These are phyloP conservation scores for Cynaeus angustus DNA, from an alignment of 2,888 invertebrate species.

Conservation along the genomic window DNA sequence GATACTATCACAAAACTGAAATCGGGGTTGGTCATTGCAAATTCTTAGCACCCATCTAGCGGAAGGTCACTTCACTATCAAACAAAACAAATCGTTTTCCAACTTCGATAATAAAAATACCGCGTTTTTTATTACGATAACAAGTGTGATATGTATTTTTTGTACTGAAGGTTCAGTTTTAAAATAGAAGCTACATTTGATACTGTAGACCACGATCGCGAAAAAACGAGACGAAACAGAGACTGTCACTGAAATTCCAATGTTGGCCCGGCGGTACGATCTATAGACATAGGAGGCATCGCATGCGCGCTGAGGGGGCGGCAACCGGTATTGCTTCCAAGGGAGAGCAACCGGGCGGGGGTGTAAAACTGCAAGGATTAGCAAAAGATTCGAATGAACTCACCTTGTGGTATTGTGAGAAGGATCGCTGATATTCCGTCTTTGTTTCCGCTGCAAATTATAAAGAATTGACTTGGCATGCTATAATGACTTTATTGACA, in stretches of 20 bases:
- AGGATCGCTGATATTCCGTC: conserved; percentile 87
- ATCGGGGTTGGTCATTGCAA: conserved; percentile 47
- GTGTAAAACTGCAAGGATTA: conserved; percentile 33
- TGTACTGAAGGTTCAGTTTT: no score
- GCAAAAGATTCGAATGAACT: conserved; percentile 65
- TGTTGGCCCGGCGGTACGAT: conserved; percentile 47
- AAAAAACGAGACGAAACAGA: conserved; percentile 39
- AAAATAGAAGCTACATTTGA: not conserved
- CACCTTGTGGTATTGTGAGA: conserved; percentile 82
- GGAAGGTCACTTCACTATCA: conserved; percentile 16
- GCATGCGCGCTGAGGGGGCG: conserved; percentile 49
- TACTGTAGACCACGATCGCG: conserved; percentile 1
- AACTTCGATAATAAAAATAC: no score
- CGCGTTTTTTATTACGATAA: not conserved
- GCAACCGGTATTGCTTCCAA: conserved; percentile 29
- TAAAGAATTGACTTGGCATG: conserved; percentile 32
- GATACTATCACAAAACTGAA: conserved; percentile 49
- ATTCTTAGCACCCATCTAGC: conserved; percentile 31
- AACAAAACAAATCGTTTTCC: conserved; percentile 19
- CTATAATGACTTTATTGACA: not conserved
- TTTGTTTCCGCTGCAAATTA: conserved; percentile 76
- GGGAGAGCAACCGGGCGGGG: conserved; percentile 6
- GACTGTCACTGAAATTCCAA: conserved; percentile 47
- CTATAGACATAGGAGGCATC: conserved; percentile 43
- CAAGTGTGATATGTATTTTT: no score